A percentile compares a stretch with the other conserved stretches of the same genome.
These are phyloP conservation scores for Drosophila fuyamai DNA, from an alignment of 1,140 invertebrate genomes.

Conservation along the genomic window DNA sequence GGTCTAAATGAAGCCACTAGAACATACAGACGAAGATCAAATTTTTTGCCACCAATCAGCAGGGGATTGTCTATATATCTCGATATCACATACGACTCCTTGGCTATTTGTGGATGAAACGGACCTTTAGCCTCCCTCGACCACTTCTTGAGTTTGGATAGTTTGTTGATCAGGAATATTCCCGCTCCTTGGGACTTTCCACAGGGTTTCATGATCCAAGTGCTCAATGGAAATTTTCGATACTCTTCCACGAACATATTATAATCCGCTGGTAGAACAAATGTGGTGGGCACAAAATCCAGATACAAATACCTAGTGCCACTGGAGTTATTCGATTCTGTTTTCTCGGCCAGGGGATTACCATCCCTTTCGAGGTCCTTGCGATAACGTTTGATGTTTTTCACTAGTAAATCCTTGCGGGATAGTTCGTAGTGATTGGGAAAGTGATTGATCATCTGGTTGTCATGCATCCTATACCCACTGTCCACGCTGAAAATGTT, in stretches of 20 bases:
- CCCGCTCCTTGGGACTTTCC: conserved; percentile 95
- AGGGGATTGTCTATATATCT: conserved; percentile 94
- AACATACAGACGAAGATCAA: conserved; percentile 93
- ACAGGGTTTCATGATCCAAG: conserved; percentile 99
- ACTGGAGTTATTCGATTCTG: conserved; percentile 88
- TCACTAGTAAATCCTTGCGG: conserved; percentile 96
- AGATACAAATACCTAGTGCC: conserved; percentile 91
- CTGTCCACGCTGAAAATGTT: conserved; percentile 96
- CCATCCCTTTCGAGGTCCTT: conserved; percentile 96
- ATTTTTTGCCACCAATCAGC: conserved; percentile 94
- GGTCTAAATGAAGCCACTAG: conserved; percentile 93
- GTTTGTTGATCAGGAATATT: conserved; percentile 95
- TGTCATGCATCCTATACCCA: conserved; percentile 95
- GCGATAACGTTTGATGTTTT: conserved; percentile 97
- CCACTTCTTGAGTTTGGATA: conserved; percentile 95
- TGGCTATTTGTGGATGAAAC: conserved; percentile 92
- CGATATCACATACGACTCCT: conserved; percentile 96
- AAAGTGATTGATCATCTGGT: conserved; percentile 96
- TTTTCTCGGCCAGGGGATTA: conserved; percentile 92
- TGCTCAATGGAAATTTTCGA: conserved; percentile 94
- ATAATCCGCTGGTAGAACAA: conserved; percentile 96
- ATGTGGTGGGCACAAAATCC: conserved; percentile 97
- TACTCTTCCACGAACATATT: conserved; percentile 99
- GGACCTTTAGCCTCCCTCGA: conserved; percentile 91
- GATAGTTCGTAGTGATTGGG: conserved; percentile 98